Evolutionary conservation across 2,113 vertebrate genomes (phyloP).

Genomic region (Scartelaos histophorus): DNA sequence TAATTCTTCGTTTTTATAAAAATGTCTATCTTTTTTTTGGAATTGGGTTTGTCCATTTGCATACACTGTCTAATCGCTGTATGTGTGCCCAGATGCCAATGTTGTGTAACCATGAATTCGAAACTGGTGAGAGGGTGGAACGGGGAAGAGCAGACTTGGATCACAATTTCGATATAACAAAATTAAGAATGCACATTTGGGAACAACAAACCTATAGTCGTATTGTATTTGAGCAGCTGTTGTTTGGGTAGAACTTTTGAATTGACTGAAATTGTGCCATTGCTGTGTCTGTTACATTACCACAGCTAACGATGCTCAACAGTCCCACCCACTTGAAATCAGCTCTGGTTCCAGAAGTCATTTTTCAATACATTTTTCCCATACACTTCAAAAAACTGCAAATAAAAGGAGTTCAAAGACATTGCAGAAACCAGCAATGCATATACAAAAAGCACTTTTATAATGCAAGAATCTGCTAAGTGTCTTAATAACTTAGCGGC

Average conservation of each 20-base stretch:
- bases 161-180: constrained; percentile 7
- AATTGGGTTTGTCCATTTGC: constrained; percentile 10
- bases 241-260: constrained; percentile 42
- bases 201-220: constrained; percentile 26
- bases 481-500: too few relatives aligned
- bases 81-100: constrained; percentile 37
- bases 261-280: constrained; percentile 32
- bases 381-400: too few relatives aligned
- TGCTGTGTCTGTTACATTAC: constrained; percentile 44
- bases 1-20: neutral
- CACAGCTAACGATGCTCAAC: constrained; percentile 3
- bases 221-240: constrained; percentile 26
- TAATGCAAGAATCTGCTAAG: too few relatives aligned
- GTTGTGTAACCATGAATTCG: constrained; percentile 23
- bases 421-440: too few relatives aligned
- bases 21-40: neutral
- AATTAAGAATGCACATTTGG: neutral
- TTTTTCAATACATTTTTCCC: too few relatives aligned
- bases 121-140: constrained; percentile 38
- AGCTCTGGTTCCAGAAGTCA: too few relatives aligned
- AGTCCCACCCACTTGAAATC: too few relatives aligned
- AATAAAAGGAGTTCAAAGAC: too few relatives aligned
- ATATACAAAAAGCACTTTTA: too few relatives aligned
- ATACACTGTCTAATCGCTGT: constrained; percentile 21
- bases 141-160: constrained; percentile 24